phyloP scores from a whole-genome alignment of 2,888 invertebrate genomes.

The Sinelater perroti region DNA sequence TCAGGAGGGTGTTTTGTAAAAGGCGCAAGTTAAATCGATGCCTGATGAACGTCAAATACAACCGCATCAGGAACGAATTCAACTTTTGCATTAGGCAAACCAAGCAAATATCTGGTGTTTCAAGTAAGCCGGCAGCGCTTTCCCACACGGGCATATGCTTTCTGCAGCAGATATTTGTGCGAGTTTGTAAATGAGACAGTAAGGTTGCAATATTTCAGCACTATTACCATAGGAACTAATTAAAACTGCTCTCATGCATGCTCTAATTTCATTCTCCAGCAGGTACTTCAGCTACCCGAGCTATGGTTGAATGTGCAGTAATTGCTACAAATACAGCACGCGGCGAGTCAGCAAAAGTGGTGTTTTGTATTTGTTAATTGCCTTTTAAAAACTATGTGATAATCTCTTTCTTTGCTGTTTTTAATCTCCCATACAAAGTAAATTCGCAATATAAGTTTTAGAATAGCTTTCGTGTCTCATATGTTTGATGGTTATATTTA shows the following conservation, averaged over 20 bases:
- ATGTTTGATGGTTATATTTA: too few relatives aligned
- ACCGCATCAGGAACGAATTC: not conserved
- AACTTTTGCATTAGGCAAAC: slow-evolving; percentile 21
- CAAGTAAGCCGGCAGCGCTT: slow-evolving; percentile 3
- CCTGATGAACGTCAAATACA: slow-evolving; percentile 7
- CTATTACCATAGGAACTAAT: slow-evolving; percentile 27
- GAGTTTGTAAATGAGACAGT: slow-evolving; percentile 11
- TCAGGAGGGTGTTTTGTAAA: not conserved
- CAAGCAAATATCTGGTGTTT: slow-evolving; percentile 15
- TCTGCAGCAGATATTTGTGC: slow-evolving; percentile 14
- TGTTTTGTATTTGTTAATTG: too few relatives aligned
- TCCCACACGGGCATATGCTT: not conserved
- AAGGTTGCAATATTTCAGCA: slow-evolving; percentile 17
- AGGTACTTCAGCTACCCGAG: slow-evolving; percentile 15
- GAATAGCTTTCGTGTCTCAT: too few relatives aligned
- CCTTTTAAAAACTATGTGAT: too few relatives aligned
- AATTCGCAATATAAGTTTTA: too few relatives aligned
- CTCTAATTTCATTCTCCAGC: slow-evolving; percentile 27
- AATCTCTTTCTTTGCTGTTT: too few relatives aligned
- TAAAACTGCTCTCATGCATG: slow-evolving; percentile 24
- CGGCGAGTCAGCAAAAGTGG: too few relatives aligned
- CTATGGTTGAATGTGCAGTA: slow-evolving; percentile 7
- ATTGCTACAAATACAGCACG: slow-evolving; percentile 16
- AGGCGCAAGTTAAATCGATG: slow-evolving; percentile 10
- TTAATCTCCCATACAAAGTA: too few relatives aligned